A percentile compares a stretch with the other conserved stretches of the same genome.
Evolutionary conservation across 2,888 invertebrate species (phyloP).

Genomic region (Andrena fulva): DNA sequence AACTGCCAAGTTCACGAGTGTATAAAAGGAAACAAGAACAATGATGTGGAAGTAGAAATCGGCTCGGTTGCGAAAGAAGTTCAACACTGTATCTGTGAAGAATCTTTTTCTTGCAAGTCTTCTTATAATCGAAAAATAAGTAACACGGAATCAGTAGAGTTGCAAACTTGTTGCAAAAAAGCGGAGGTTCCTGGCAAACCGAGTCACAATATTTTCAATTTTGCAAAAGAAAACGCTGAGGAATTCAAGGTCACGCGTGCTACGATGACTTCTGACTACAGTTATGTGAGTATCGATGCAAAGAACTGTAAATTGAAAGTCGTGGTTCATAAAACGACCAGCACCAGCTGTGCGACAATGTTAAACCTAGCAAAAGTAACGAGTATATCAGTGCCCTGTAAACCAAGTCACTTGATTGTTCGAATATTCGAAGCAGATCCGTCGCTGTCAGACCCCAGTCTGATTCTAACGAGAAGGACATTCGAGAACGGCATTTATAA

Average conservation of each 20-base stretch:
- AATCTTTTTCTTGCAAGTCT: slow-evolving; percentile 19
- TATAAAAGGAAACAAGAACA: slow-evolving; percentile 22
- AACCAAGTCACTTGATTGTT: slow-evolving; percentile 50
- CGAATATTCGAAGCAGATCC: slow-evolving; percentile 66
- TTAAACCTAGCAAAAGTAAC: neutral
- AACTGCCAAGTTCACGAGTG: neutral
- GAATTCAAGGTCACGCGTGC: neutral
- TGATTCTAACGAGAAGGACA: slow-evolving; percentile 50
- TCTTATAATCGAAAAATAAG: neutral
- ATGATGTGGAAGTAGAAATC: slow-evolving; percentile 67
- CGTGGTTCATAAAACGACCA: slow-evolving; percentile 16
- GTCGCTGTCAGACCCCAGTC: slow-evolving; percentile 46
- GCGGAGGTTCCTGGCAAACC: neutral
- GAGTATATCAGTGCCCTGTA: slow-evolving; percentile 65
- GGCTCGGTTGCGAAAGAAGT: slow-evolving; percentile 48
- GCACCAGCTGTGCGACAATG: neutral
- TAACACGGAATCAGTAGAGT: no score
- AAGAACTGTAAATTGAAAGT: slow-evolving; percentile 40
- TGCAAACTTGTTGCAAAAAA: neutral
- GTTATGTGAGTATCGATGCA: no score
- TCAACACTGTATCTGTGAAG: neutral
- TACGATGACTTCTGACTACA: no score
- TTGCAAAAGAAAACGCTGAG: no score
- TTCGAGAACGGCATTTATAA: slow-evolving; percentile 59
- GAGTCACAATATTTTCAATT: neutral